Base-by-base conservation (phyloP, 23 tunicate genomes). In the Aplidium turbinatum region DNA sequence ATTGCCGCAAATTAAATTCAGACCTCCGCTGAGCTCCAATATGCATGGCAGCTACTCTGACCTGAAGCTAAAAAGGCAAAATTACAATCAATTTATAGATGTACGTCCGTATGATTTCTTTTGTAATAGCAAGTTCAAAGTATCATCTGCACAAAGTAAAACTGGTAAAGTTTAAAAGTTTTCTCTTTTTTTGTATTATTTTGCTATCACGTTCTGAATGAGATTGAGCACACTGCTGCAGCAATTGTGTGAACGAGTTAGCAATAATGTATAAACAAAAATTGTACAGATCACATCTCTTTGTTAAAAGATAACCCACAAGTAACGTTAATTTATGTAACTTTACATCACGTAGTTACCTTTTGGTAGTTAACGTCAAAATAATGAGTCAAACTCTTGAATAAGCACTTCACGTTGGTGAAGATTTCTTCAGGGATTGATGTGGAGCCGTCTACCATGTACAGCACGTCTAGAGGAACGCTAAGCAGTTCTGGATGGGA, bases 41-140 rank as follows among this genome's bases (percentile, higher is more conserved):
- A n/a, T 83, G 89, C 47, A 83, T 65, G 26, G 81, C 75, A 0
- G 74, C 81, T 31, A 83, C 68, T 51, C 89, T 57, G 18, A 83
- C 82, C 89, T 83, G 47, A 4, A n/a, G n/a, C 16, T 42, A 42
- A 11, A 42, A 42, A 16, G 11, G 11, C 16, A 16, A 42, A 11
- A 42, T 42, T 42, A 42, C 11, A 42, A 11, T 9, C 11, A 42
- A 42, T 16, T 16, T 16, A 16, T 42, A 16, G 16, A 9, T 42
- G 50, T 9, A 9, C 13, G 50, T 9, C 13, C 16, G 50, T 16
- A 42, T 42, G 11, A 42, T 9, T 16, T 42, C 16, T 42, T 42
- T 42, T 9, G 50, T 42, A 42, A 42, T 9, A 16, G 50, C 11
- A 42, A 42, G 13, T 42, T 42, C 16, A 42, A 42, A 11, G 50